Percentiles rank a stretch among this genome's conserved stretches.
Conservation (phyloP, 2,888 invertebrate genomes). For the Oxyteleia sp. region DNA sequence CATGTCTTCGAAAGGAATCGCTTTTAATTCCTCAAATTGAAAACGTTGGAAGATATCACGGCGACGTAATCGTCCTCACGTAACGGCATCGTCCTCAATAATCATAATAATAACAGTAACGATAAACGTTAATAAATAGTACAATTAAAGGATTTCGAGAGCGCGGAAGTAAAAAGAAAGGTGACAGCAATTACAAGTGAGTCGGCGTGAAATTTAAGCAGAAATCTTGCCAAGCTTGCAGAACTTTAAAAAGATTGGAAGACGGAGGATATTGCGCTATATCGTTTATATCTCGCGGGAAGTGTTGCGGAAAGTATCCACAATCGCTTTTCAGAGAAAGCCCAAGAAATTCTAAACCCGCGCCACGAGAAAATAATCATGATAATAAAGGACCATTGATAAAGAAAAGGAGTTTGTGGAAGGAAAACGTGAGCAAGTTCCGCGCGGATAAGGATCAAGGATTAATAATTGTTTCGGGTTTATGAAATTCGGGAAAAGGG, state of each 20-base stretch:
- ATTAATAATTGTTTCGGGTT: slow-evolving; percentile 8
- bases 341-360: slow-evolving; percentile 26
- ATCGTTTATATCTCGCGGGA: slow-evolving; percentile 50
- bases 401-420: slow-evolving; percentile 35
- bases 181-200: slow-evolving; percentile 59
- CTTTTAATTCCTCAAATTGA: slow-evolving; percentile 12
- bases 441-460: not conserved
- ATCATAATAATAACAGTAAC: slow-evolving; percentile 51
- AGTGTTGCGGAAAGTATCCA: slow-evolving; percentile 59
- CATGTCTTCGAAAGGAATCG: not conserved
- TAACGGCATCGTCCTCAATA: slow-evolving; percentile 12
- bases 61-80: slow-evolving; percentile 18
- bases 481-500: no score
- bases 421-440: not conserved
- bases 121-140: slow-evolving; percentile 61
- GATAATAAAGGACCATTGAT: slow-evolving; percentile 60
- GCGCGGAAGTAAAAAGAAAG: slow-evolving; percentile 38
- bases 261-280: slow-evolving; percentile 43
- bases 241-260: slow-evolving; percentile 53
- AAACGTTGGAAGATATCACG: slow-evolving; percentile 12
- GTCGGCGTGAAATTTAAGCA: slow-evolving; percentile 51
- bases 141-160: slow-evolving; percentile 42
- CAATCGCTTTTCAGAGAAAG: slow-evolving; percentile 48
- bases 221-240: slow-evolving; percentile 53
- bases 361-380: slow-evolving; percentile 48